Conservation (phyloP, 2,113 vertebrate species). For the Labeo catla region DNA sequence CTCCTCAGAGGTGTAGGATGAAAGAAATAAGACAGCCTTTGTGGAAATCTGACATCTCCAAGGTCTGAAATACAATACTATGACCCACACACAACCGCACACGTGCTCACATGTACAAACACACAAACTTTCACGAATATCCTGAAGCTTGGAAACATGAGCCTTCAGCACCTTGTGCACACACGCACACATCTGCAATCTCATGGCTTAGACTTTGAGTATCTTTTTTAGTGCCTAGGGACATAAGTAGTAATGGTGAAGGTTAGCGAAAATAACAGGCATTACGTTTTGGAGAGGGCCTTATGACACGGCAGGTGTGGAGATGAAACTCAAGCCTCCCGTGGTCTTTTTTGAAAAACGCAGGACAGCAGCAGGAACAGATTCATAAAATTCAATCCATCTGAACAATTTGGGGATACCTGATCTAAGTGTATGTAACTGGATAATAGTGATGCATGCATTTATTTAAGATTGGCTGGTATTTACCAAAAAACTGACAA, state of each 20-base stretch:
- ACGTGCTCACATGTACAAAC: slow-evolving; percentile 38
- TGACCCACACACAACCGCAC: slow-evolving; percentile 54
- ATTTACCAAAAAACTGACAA: background rate
- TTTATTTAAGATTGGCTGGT: background rate
- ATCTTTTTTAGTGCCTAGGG: slow-evolving; percentile 69
- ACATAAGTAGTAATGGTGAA: slow-evolving; percentile 66
- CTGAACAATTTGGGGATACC: background rate
- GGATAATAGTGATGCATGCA: background rate
- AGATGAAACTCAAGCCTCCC: slow-evolving; percentile 69
- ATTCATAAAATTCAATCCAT: background rate
- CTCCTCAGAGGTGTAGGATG: slow-evolving; percentile 62
- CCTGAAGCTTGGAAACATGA: slow-evolving; percentile 47
- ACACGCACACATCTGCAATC: slow-evolving; percentile 39
- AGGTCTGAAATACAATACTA: slow-evolving; percentile 53
- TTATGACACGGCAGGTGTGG: slow-evolving; percentile 74
- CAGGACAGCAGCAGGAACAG: slow-evolving; percentile 14
- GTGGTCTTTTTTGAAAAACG: slow-evolving; percentile 16
- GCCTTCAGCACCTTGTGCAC: slow-evolving; percentile 50
- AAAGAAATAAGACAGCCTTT: slow-evolving; percentile 65
- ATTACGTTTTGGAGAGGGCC: slow-evolving; percentile 64
- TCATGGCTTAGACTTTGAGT: slow-evolving; percentile 66
- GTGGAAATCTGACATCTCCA: slow-evolving; percentile 46
- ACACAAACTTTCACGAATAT: slow-evolving; percentile 26
- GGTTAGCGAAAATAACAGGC: slow-evolving; percentile 74
- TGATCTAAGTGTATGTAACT: background rate